These are phyloP conservation scores for Yponomeuta sedellus DNA, from an alignment of 2,888 invertebrate species.

Conservation along the genomic window DNA sequence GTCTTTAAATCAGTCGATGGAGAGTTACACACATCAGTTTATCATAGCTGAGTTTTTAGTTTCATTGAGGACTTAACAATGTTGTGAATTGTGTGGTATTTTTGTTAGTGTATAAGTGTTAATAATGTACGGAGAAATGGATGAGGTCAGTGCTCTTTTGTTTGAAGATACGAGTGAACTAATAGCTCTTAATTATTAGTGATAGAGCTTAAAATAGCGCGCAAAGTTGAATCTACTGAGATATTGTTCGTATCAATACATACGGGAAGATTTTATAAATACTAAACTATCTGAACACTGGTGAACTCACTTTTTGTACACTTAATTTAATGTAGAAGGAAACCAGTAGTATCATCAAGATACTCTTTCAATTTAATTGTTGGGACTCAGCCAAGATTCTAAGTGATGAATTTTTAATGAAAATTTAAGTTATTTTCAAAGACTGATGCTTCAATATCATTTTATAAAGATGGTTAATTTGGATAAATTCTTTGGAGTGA, in stretches of 20 bases:
- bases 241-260: neutral
- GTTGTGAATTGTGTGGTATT: neutral
- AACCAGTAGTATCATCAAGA: too few relatives aligned
- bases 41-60: neutral
- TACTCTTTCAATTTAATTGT: neutral
- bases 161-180: neutral
- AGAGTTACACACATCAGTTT: neutral
- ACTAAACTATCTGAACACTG: neutral
- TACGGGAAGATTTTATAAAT: neutral
- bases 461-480: conserved; percentile 8
- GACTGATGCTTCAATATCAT: neutral
- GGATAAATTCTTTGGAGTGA: conserved; percentile 2
- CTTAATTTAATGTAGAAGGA: neutral
- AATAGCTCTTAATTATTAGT: neutral
- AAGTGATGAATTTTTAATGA: neutral
- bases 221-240: neutral
- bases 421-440: neutral
- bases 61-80: neutral
- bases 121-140: conserved; percentile 1
- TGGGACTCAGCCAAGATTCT: neutral
- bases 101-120: neutral
- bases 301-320: neutral
- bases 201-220: neutral
- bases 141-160: conserved; percentile 9
- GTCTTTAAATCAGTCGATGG: neutral